Percentiles rank a stretch among this genome's conserved stretches.
Conservation (phyloP, 2,113 vertebrate genomes). For the Gracilinanus agilis region DNA sequence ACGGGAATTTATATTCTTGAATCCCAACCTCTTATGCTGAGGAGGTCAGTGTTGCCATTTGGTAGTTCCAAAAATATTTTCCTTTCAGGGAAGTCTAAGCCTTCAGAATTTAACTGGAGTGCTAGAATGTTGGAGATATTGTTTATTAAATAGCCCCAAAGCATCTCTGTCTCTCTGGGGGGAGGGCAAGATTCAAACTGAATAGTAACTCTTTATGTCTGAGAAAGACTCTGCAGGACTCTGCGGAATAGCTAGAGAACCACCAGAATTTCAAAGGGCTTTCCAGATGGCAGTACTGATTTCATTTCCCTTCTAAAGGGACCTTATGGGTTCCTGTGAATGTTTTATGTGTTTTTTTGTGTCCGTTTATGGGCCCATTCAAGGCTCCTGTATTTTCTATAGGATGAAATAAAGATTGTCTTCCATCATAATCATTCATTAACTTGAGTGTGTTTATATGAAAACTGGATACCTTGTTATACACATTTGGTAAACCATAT, state of each 20-base stretch:
- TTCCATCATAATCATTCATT: not conserved
- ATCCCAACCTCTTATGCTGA: not conserved
- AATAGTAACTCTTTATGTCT: not conserved
- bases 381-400: not conserved
- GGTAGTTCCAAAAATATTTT: not conserved
- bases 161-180: not conserved
- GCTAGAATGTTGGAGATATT: not conserved
- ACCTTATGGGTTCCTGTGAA: not conserved
- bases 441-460: not conserved
- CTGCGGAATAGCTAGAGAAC: not conserved
- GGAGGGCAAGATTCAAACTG: not conserved
- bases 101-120: not conserved
- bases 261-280: not conserved
- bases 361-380: too few relatives aligned
- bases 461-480: not conserved
- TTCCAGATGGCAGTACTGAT: not conserved
- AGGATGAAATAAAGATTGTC: not conserved
- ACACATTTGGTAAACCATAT: not conserved
- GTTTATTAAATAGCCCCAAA: not conserved
- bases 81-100: not conserved
- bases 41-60: not conserved
- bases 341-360: not conserved
- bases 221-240: not conserved
- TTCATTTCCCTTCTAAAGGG: not conserved
- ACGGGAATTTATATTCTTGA: not conserved